Evolutionary conservation across 2,888 invertebrate species (phyloP).

Genomic region (Agrochola lota): DNA sequence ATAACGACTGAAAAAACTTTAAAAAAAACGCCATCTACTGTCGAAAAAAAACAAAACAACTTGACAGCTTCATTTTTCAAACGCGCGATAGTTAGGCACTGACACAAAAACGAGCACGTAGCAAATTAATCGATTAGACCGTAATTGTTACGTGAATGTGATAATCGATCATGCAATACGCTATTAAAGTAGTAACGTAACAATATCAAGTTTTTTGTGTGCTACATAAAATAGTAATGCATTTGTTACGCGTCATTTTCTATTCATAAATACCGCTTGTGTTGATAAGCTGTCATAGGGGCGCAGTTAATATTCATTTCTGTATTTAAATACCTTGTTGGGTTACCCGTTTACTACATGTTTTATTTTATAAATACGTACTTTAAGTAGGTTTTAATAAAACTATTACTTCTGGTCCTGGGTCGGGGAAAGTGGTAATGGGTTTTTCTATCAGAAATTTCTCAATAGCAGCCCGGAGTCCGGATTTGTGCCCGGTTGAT

Average conservation of each 20-base stretch:
- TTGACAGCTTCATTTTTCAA: slow-evolving; percentile 43
- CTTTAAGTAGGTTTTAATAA: neutral
- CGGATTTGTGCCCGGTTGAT: no score
- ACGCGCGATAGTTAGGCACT: slow-evolving; percentile 39
- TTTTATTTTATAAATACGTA: neutral
- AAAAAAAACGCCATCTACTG: neutral
- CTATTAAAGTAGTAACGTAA: slow-evolving; percentile 44
- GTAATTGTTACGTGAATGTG: slow-evolving; percentile 64
- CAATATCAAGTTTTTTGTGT: slow-evolving; percentile 50
- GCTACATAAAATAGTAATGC: slow-evolving; percentile 32
- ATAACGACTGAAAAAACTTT: neutral
- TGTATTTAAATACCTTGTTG: neutral
- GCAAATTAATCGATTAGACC: slow-evolving; percentile 63
- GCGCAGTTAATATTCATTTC: slow-evolving; percentile 2
- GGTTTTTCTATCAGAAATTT: no score
- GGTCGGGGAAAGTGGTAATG: no score
- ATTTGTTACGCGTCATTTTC: slow-evolving; percentile 37
- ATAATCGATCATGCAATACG: slow-evolving; percentile 66
- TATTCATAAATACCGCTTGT: slow-evolving; percentile 35
- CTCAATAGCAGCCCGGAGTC: no score
- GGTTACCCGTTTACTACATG: neutral
- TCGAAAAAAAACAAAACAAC: slow-evolving; percentile 3
- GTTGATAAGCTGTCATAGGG: slow-evolving; percentile 47
- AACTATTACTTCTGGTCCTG: neutral
- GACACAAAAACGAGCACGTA: slow-evolving; percentile 62